Percentiles rank a stretch among this genome's conserved stretches.
Evolutionary conservation across 2,888 invertebrate genomes (phyloP).

Genomic region (Apamea epomidion): DNA sequence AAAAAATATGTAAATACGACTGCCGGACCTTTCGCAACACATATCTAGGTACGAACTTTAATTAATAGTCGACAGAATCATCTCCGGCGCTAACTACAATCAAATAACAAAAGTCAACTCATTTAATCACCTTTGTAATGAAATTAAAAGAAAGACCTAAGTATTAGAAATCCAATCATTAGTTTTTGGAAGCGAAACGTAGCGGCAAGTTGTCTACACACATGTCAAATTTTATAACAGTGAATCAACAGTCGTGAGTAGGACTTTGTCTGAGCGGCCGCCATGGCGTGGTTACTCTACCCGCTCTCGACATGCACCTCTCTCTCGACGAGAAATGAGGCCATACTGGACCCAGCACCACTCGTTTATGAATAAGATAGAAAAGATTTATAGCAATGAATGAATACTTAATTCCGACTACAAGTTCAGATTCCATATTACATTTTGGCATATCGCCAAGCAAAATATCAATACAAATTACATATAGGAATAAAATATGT

Average conservation of each 20-base stretch:
- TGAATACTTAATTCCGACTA: conserved; percentile 84
- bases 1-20: too few species aligned
- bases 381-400: conserved; percentile 84
- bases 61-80: not conserved
- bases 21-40: not conserved
- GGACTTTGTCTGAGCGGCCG: conserved; percentile 43
- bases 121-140: conserved; percentile 21
- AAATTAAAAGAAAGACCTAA: conserved; percentile 41
- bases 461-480: conserved; percentile 82
- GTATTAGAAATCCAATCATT: conserved; percentile 27
- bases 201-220: conserved; percentile 21
- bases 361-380: conserved; percentile 81
- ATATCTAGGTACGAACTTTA: not conserved
- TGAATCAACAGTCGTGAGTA: conserved; percentile 39
- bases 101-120: conserved; percentile 10
- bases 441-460: conserved; percentile 81
- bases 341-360: conserved; percentile 65
- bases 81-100: conserved; percentile 2
- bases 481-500: conserved; percentile 72
- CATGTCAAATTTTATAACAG: conserved; percentile 36
- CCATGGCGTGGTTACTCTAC: conserved; percentile 46
- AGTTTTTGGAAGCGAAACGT: conserved; percentile 22
- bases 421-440: conserved; percentile 81
- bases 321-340: conserved; percentile 71
- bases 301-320: conserved; percentile 48